A percentile compares a stretch with the other conserved stretches of the same genome.
These are phyloP conservation scores for Tenebrosternarchus preto DNA, from an alignment of 2,113 vertebrate species.

Conservation along the genomic window DNA sequence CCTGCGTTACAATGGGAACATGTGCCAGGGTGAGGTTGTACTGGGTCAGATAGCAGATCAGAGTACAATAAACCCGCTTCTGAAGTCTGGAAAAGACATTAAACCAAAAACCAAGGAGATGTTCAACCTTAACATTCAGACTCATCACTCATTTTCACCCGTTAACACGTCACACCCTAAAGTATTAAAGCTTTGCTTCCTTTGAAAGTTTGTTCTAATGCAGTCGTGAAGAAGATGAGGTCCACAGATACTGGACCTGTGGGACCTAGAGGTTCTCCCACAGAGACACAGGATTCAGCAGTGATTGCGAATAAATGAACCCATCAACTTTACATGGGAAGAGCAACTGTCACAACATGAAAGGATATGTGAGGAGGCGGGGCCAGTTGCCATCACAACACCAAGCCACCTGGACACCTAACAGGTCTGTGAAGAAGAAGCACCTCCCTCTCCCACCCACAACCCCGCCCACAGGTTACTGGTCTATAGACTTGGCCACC, in stretches of 20 bases:
- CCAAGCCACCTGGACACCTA: neutral
- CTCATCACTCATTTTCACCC: neutral
- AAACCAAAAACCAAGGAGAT: neutral
- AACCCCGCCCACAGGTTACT: neutral
- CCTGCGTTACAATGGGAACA: slow-evolving; percentile 37
- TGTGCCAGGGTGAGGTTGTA: neutral
- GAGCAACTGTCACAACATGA: neutral
- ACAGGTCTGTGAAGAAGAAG: neutral
- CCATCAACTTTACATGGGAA: neutral
- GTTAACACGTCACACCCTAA: neutral
- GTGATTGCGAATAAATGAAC: neutral
- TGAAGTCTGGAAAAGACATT: neutral
- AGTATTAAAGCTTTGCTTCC: no score
- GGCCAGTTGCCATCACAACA: neutral
- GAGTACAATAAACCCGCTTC: slow-evolving; percentile 5
- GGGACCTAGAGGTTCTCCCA: no score
- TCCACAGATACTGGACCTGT: no score
- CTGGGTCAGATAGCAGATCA: neutral
- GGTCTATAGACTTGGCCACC: neutral
- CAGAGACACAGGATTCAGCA: neutral
- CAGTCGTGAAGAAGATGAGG: no score
- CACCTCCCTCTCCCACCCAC: neutral
- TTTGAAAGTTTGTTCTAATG: no score
- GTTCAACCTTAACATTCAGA: neutral
- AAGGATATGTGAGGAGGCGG: no score